Conservation (phyloP, 2,113 vertebrate genomes). For the Naja naja region DNA sequence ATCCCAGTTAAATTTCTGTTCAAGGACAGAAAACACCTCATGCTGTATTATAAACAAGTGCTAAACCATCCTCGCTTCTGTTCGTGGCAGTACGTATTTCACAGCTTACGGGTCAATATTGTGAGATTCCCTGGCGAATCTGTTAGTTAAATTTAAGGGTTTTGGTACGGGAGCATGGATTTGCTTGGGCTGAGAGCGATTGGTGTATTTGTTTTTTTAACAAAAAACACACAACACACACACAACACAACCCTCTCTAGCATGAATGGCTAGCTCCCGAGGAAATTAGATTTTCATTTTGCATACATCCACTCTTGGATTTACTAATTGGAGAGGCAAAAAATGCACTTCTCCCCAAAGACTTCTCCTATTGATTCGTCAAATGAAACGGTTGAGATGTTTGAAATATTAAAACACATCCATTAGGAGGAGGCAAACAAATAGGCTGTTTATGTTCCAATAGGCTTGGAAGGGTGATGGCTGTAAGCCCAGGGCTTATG, state of each 20-base stretch:
- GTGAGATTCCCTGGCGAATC: slow-evolving; percentile 66
- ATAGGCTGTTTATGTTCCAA: background rate
- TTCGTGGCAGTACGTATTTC: slow-evolving; percentile 57
- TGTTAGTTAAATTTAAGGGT: slow-evolving; percentile 78
- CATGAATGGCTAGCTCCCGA: background rate
- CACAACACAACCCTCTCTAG: background rate
- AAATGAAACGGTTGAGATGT: slow-evolving; percentile 28
- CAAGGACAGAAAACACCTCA: slow-evolving; percentile 76
- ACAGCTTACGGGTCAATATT: slow-evolving; percentile 64
- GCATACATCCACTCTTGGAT: background rate
- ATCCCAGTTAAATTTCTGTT: slow-evolving; percentile 79
- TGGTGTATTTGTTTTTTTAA: slow-evolving; percentile 11
- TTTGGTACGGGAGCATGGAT: slow-evolving; percentile 58
- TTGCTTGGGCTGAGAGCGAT: slow-evolving; percentile 47
- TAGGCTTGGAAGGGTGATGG: background rate
- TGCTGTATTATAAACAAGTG: slow-evolving; percentile 78
- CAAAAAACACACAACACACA: no score
- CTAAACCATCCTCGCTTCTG: slow-evolving; percentile 68
- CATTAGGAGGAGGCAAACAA: background rate
- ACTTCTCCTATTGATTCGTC: slow-evolving; percentile 11
- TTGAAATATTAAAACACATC: background rate
- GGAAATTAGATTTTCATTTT: background rate
- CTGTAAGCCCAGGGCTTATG: background rate
- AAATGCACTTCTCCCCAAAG: slow-evolving; percentile 25
- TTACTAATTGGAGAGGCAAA: slow-evolving; percentile 40